Base-by-base conservation (phyloP, 2,888 invertebrate genomes). In the Lithophane socia region DNA sequence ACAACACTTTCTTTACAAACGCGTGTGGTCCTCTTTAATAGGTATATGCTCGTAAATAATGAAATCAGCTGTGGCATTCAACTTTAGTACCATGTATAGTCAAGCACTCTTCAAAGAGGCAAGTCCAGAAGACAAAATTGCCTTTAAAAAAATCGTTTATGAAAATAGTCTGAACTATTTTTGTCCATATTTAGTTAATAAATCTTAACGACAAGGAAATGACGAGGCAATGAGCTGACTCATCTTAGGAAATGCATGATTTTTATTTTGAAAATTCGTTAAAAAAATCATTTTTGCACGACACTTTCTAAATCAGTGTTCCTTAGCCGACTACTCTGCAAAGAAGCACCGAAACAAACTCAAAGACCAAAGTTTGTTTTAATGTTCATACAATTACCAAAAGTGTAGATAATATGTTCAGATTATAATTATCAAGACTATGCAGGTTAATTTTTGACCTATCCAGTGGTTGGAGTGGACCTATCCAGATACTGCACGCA, bases 21-120 rank as follows among this genome's bases (percentile, higher is more conserved):
- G 77, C 29, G 83, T 84, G 83, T 84, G 83, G 83, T 84, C 83
- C 61, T 64, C 54, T 2, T n/a, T 66, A 52, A 29, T 29, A 29
- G 29, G 54, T 42, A 71, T 37, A 54, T 69, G 60, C 49, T 74
- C 75, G 65, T 83, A 79, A 83, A 79, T 83, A 64, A 83, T 67
- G 54, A 64, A 83, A 49, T 75, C 61, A 65, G 75, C 78, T 70
- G 75, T 68, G 81, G 72, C 77, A 80, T 66, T 83, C 71, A 76
- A 80, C 21, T 82, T 78, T 68, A 73, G 63, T 64, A 12, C 60
- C 24, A 21, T 29, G 73, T 77, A 77, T 63, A 63, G 24, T 77
- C 63, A 77, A 3, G 18, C 2, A 13, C 8, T 18, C 21, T 0
- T n/a, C 13, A 29, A 56, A 63, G 47, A 56, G 21, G 5, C 29